Evolutionary conservation across 2,888 invertebrate species (phyloP).

Genomic region (Callyntrura guangdongensis): DNA sequence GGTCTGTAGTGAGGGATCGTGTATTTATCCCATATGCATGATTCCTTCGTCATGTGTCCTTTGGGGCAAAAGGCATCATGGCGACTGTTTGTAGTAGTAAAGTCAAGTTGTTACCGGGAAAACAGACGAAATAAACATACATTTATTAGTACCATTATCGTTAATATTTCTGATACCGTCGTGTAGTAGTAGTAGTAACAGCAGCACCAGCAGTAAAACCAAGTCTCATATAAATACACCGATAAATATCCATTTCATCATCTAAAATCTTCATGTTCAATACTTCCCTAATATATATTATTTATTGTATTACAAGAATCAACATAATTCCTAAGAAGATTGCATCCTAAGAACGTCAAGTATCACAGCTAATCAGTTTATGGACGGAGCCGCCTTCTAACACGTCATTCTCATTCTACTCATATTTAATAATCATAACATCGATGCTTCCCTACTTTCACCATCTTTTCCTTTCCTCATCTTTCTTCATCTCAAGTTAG

Average conservation of each 20-base stretch:
- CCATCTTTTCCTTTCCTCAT: neutral
- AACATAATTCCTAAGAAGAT: slow-evolving; percentile 60
- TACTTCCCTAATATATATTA: neutral
- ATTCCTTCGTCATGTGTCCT: slow-evolving; percentile 66
- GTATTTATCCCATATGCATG: slow-evolving; percentile 86
- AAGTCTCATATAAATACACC: neutral
- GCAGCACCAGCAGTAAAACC: neutral
- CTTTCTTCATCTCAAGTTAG: neutral
- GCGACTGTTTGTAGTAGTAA: neutral
- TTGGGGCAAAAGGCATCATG: slow-evolving; percentile 69
- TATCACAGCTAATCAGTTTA: slow-evolving; percentile 68
- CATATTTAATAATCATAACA: neutral
- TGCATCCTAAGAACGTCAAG: slow-evolving; percentile 48
- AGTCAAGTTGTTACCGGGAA: neutral
- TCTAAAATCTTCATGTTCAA: neutral
- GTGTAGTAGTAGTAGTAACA: neutral
- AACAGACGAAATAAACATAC: neutral
- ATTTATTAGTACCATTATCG: neutral
- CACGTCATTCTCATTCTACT: neutral
- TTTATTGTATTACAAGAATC: neutral
- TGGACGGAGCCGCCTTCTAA: slow-evolving; percentile 42
- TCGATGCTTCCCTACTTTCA: neutral
- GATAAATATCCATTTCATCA: neutral
- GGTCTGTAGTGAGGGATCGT: slow-evolving; percentile 88
- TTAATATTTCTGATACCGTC: neutral